Percentiles rank a stretch among this genome's conserved stretches.
Conservation (phyloP, 2,113 vertebrate genomes). For the Myotis lucifugus region DNA sequence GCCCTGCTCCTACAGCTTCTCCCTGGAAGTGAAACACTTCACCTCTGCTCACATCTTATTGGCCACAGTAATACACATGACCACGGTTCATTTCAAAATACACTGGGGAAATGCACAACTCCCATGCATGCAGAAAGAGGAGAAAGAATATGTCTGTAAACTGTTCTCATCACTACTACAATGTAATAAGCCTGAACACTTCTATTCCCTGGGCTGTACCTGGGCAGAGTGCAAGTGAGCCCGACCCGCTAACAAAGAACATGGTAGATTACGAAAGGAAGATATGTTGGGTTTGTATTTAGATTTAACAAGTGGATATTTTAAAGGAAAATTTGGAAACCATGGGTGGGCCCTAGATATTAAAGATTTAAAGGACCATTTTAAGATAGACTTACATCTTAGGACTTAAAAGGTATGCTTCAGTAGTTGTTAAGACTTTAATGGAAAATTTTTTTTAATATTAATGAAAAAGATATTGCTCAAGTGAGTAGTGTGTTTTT, state of each 20-base stretch:
- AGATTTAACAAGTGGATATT: slow-evolving; percentile 49
- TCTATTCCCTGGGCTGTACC: neutral
- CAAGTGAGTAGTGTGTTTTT: neutral
- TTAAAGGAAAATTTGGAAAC: slow-evolving; percentile 45
- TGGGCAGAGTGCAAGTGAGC: neutral
- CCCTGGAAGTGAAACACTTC: neutral
- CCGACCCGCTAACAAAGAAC: neutral
- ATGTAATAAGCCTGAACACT: neutral
- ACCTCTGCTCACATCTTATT: neutral
- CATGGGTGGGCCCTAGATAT: slow-evolving; percentile 11
- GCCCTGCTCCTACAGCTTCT: neutral
- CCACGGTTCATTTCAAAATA: neutral
- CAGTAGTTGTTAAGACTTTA: slow-evolving; percentile 56
- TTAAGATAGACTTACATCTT: slow-evolving; percentile 52
- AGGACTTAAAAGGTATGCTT: slow-evolving; percentile 63
- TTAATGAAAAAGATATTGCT: slow-evolving; percentile 63
- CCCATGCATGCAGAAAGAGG: neutral
- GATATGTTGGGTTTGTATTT: neutral
- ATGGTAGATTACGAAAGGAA: neutral
- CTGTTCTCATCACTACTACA: neutral
- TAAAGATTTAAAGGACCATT: slow-evolving; percentile 72
- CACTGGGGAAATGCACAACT: neutral
- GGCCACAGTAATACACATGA: neutral
- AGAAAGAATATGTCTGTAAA: neutral
- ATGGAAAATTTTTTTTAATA: slow-evolving; percentile 59